phyloP scores from a whole-genome alignment of 1,140 invertebrate genomes.

The Trichonephila clavipes region DNA sequence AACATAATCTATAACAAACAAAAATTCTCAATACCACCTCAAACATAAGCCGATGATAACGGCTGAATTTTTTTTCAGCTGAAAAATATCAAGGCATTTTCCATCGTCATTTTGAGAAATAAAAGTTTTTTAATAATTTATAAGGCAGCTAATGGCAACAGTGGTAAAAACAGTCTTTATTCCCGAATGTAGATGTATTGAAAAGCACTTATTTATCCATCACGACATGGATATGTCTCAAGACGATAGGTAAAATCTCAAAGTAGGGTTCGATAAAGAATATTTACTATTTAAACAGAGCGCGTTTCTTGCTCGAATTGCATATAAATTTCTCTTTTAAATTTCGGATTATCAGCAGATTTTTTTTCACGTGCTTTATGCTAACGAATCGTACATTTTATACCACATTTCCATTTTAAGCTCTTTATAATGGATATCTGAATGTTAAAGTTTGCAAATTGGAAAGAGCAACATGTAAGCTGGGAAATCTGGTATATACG shows the following conservation, averaged over 20 bases:
- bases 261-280: not conserved
- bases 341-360: not conserved
- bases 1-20: too few relatives aligned
- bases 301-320: not conserved
- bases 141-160: not conserved
- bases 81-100: not conserved
- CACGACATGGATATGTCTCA: not conserved
- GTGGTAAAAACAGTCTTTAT: constrained; percentile 1
- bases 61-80: not conserved
- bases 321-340: constrained; percentile 10
- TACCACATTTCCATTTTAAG: constrained; percentile 4
- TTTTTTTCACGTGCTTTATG: not conserved
- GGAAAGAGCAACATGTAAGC: too few relatives aligned
- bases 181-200: not conserved
- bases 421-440: not conserved
- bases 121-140: constrained; percentile 16
- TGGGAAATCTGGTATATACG: too few relatives aligned
- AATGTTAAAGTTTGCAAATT: not conserved
- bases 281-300: not conserved
- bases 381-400: not conserved
- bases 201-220: constrained; percentile 9
- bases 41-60: not conserved
- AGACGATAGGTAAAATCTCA: not conserved
- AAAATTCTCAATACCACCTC: too few relatives aligned
- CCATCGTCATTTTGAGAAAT: not conserved